phyloP scores from a whole-genome alignment of 2,797 vertebrate genomes.

The Linurgus olivaceus region DNA sequence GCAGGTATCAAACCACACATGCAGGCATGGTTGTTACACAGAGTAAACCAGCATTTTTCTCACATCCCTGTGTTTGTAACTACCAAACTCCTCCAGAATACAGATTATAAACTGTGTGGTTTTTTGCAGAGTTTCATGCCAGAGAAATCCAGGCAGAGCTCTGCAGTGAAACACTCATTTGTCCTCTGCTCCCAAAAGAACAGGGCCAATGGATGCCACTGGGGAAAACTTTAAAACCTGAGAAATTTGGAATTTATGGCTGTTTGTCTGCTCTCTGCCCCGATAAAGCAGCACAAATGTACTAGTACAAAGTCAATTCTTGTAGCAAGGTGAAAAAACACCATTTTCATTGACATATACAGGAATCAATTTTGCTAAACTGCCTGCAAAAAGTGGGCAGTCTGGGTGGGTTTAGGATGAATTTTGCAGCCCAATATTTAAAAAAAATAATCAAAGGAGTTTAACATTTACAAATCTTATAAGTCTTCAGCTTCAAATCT shows the following conservation, averaged over 20 bases:
- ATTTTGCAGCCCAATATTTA: background rate
- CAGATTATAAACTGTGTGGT: background rate
- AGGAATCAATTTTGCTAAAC: background rate
- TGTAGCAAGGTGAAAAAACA: background rate
- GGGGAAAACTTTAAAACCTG: background rate
- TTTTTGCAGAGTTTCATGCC: background rate
- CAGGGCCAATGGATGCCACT: background rate
- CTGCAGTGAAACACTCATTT: background rate
- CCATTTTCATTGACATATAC: background rate
- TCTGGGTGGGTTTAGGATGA: background rate
- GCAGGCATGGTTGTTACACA: fast-evolving
- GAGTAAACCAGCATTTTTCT: background rate
- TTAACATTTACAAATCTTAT: background rate
- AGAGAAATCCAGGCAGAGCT: background rate
- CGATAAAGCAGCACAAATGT: background rate
- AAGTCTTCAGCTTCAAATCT: background rate
- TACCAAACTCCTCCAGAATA: background rate
- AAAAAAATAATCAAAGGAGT: background rate
- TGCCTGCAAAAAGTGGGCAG: background rate
- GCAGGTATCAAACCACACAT: fast-evolving
- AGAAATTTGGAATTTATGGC: background rate
- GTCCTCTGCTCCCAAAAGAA: background rate
- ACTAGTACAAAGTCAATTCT: background rate
- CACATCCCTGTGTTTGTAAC: background rate
- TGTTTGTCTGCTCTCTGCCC: background rate